phyloP scores from a whole-genome alignment of 1,140 invertebrate species.

The Diabrotica undecimpunctata region DNA sequence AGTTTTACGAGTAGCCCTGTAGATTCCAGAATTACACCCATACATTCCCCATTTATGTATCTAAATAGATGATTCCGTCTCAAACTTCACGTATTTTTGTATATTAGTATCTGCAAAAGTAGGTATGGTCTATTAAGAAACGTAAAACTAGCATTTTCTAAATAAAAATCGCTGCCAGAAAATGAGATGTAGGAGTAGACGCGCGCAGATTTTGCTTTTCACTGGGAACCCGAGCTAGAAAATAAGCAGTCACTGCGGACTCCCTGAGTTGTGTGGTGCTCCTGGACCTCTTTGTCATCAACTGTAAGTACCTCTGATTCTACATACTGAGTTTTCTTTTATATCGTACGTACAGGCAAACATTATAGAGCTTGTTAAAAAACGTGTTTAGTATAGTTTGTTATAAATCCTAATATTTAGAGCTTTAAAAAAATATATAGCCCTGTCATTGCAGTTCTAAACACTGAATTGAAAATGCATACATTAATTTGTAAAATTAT shows the following conservation, averaged over 20 bases:
- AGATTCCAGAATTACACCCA: not conserved
- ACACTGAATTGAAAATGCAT: not conserved
- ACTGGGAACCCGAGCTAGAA: conserved; percentile 14
- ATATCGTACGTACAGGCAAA: conserved; percentile 9
- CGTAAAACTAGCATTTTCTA: conserved; percentile 26
- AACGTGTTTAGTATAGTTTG: not conserved
- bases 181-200: conserved; percentile 21
- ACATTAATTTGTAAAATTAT: not conserved
- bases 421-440: not conserved
- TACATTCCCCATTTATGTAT: not conserved
- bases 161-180: conserved; percentile 25
- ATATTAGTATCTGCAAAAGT: conserved; percentile 13
- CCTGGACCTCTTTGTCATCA: conserved; percentile 42
- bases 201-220: conserved; percentile 24
- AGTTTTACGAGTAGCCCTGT: not conserved
- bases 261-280: conserved; percentile 48
- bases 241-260: conserved; percentile 43
- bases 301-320: conserved; percentile 15
- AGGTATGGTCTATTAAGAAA: conserved; percentile 8
- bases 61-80: not conserved
- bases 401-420: too few species aligned
- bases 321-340: conserved; percentile 10
- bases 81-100: conserved; percentile 1
- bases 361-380: not conserved
- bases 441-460: not conserved